These are phyloP conservation scores for Falco naumanni DNA, from an alignment of 2,797 vertebrate genomes.

Conservation along the genomic window DNA sequence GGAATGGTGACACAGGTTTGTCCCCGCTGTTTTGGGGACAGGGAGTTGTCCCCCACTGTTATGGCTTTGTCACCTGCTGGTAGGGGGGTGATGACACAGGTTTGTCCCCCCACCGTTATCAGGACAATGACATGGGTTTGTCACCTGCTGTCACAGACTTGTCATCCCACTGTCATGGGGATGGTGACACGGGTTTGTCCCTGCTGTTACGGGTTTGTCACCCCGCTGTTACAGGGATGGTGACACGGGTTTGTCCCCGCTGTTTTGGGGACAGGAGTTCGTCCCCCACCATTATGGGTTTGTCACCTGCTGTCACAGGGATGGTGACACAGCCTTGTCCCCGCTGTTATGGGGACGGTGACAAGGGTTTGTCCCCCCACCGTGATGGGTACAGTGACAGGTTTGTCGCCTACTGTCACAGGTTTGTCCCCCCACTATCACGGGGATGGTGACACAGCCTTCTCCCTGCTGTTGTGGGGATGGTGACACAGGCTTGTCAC, in stretches of 20 bases:
- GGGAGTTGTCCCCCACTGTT: neutral
- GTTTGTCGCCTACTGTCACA: too few species aligned
- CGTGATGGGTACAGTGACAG: too few species aligned
- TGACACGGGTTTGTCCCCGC: neutral
- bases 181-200: neutral
- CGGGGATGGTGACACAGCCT: too few species aligned
- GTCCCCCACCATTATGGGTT: neutral
- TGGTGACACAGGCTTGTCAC: too few species aligned
- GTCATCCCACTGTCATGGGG: neutral
- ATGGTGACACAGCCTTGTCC: too few species aligned
- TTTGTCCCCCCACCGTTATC: neutral
- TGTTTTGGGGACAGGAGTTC: too few species aligned
- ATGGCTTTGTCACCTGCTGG: neutral
- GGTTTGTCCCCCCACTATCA: too few species aligned
- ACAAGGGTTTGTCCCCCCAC: neutral
- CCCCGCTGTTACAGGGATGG: neutral
- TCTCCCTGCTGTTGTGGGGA: too few species aligned
- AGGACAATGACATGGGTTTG: neutral
- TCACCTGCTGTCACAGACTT: neutral
- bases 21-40: neutral
- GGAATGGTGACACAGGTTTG: too few species aligned
- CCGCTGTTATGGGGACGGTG: fast-evolving
- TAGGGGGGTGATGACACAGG: neutral
- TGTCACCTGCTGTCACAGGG: neutral
- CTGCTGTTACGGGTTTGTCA: neutral